Evolutionary conservation across 2,888 invertebrate species (phyloP), one percentile per base, ranked within the genome.

Genomic region (Phasia obesa): DNA sequence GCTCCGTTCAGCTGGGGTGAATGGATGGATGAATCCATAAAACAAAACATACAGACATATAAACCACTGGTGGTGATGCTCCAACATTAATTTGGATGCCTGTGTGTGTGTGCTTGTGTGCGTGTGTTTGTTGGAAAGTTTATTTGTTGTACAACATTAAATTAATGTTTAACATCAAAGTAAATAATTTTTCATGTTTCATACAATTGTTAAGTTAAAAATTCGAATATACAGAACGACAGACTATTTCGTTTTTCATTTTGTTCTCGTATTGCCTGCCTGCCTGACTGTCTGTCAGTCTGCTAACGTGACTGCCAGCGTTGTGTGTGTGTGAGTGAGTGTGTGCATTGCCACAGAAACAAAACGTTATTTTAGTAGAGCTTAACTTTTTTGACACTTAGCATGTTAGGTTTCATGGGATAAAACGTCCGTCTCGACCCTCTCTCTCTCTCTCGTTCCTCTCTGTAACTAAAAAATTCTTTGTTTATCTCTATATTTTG

Each of bases 161-260:
- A 82, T 82, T 82, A 82, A 82, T 82, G 73, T 78, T 82, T 78
- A 64, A 82, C 82, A 78, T 82, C 78, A 82, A 82, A 82, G 77
- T 67, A 74, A 78, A 82, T 78, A 78, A 82, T 78, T 82, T 78
- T 78, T 74, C 73, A 82, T 74, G 73, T 78, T 57, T 11, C 35
- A 49, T n/a, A 42, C 27, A n/a, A n/a, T n/a, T n/a, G n/a, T n/a
- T 27, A 3, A 27, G 27, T 6, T 27, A 27, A 27, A 27, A 27
- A 27, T 6, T 15, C 4, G 13, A 42, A 17, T 4, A 4, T 9
- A 47, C 17, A 47, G 2, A 47, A 9, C 44, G 44, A 19, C 67
- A 21, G 35, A 51, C n/a, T 38, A 11, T 62, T 49, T 57, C 13
- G 5, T 55, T 69, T 55, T 55, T 53, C 21, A 42, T 25, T 17